Evolutionary conservation across 2,888 invertebrate genomes (phyloP).

Genomic region (Argyra leucocephala): DNA sequence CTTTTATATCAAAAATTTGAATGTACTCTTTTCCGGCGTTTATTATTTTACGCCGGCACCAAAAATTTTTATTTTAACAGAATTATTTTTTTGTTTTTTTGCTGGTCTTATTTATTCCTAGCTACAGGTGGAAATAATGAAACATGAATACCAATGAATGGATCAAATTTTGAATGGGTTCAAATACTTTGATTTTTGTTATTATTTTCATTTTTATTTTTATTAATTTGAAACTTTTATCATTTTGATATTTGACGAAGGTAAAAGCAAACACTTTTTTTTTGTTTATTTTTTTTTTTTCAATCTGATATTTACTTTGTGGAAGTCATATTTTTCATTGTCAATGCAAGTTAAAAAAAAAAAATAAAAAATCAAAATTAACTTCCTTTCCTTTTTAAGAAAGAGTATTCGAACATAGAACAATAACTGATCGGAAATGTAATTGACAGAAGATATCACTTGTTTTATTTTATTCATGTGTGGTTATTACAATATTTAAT

Average conservation of each 20-base stretch:
- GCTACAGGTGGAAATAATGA: constrained; percentile 6
- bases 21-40: neutral
- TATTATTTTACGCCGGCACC: neutral
- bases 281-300: no score
- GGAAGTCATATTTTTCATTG: no score
- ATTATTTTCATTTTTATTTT: neutral
- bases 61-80: neutral
- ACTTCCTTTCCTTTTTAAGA: constrained; percentile 1
- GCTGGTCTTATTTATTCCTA: neutral
- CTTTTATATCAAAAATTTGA: no score
- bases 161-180: neutral
- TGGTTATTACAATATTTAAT: no score
- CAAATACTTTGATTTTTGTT: neutral
- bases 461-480: no score
- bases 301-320: no score
- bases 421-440: neutral
- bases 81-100: neutral
- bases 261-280: neutral
- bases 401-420: neutral
- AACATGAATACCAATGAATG: constrained; percentile 4
- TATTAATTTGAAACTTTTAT: neutral
- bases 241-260: neutral
- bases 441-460: neutral
- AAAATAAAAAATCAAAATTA: neutral
- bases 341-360: neutral